Conservation (phyloP, 1,140 invertebrate species). For the Drosophila pseudoananassae region DNA sequence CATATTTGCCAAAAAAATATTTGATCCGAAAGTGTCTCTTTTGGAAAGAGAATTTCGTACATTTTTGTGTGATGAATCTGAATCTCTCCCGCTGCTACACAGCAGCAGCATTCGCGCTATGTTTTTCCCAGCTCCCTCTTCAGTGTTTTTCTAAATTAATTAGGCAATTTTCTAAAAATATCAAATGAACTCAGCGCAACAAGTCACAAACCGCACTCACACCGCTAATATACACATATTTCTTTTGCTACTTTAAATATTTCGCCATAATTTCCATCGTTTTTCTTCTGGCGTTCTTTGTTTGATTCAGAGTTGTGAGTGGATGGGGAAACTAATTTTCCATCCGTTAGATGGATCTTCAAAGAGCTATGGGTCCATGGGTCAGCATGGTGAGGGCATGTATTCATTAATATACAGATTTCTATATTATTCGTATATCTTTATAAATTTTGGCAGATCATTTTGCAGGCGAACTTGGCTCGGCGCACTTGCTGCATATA, state of each 20-base stretch:
- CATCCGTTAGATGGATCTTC: conserved; percentile 12
- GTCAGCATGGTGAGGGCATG: too few relatives aligned
- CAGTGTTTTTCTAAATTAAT: conserved; percentile 77
- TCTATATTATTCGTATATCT: neutral
- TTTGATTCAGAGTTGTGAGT: conserved; percentile 18
- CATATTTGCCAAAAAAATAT: conserved; percentile 22
- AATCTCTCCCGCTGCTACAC: conserved; percentile 43
- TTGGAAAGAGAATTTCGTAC: conserved; percentile 28
- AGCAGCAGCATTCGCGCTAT: conserved; percentile 50
- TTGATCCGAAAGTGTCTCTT: conserved; percentile 37
- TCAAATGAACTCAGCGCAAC: conserved; percentile 72
- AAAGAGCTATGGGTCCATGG: conserved; percentile 9
- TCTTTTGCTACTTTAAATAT: conserved; percentile 60
- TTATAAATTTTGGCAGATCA: conserved; percentile 19
- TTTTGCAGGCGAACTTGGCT: conserved; percentile 7
- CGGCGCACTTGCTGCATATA: conserved; percentile 62
- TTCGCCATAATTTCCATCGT: conserved; percentile 50
- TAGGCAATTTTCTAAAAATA: conserved; percentile 82
- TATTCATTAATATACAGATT: too few relatives aligned
- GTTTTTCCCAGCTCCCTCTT: conserved; percentile 25
- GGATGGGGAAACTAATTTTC: conserved; percentile 26
- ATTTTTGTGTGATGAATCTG: conserved; percentile 64
- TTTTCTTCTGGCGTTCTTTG: conserved; percentile 29
- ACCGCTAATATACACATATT: conserved; percentile 40
- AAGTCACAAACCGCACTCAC: conserved; percentile 49